Percentiles rank a stretch among this genome's conserved stretches.
Evolutionary conservation across 2,797 vertebrate genomes (phyloP).

Genomic region (Cyclura pinguis): DNA sequence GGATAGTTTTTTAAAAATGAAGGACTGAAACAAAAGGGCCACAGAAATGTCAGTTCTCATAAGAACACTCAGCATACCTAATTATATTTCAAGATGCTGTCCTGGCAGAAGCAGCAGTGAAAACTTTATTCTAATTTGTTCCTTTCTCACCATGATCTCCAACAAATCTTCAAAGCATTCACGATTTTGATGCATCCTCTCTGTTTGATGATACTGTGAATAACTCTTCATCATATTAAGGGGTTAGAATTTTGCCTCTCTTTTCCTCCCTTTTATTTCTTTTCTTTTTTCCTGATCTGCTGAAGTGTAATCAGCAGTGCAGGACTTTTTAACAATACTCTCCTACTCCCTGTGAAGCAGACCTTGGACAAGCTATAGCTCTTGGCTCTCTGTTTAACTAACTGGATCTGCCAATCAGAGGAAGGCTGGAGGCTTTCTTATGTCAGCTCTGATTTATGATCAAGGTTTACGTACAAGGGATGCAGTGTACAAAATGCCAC

Average conservation of each 20-base stretch:
- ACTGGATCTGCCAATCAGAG: constrained; percentile 60
- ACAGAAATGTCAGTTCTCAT: background rate
- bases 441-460: constrained; percentile 66
- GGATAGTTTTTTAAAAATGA: background rate
- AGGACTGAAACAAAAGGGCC: background rate
- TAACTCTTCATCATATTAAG: background rate
- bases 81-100: background rate
- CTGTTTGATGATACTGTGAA: background rate
- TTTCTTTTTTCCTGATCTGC: background rate
- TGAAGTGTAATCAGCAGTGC: background rate
- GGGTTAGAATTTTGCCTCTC: background rate
- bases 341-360: constrained; percentile 42
- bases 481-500: constrained; percentile 12
- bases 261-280: background rate
- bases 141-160: background rate
- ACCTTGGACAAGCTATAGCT: constrained; percentile 54
- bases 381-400: constrained; percentile 59
- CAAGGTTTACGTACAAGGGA: background rate
- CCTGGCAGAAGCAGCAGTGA: background rate
- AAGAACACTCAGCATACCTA: background rate
- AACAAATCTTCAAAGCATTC: background rate
- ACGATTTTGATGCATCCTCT: background rate
- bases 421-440: constrained; percentile 62
- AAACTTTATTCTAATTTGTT: background rate
- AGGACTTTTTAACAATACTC: background rate